Percentiles rank a stretch among this genome's conserved stretches.
Conservation (phyloP, 2,113 vertebrate genomes). For the Perca fluviatilis region DNA sequence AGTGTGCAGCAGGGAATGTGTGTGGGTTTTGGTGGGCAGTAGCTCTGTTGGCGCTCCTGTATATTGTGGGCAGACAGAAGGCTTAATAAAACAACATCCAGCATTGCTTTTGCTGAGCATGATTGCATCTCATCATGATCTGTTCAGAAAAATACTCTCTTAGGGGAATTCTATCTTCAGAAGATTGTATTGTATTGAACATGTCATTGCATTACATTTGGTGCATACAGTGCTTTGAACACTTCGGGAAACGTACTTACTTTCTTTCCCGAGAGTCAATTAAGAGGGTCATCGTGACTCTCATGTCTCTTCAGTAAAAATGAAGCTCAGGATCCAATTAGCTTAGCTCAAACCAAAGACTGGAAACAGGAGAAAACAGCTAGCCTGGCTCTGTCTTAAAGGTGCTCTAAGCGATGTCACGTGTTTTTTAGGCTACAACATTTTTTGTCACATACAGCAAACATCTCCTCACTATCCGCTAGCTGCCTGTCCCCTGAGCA, state of each 20-base stretch:
- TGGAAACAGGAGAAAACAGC: background rate
- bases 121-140: conserved; percentile 29
- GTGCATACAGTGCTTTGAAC: background rate
- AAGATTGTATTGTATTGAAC: conserved; percentile 5
- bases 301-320: background rate
- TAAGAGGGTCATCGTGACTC: background rate
- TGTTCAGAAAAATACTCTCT: conserved; percentile 15
- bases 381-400: background rate
- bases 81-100: conserved; percentile 51
- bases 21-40: conserved; percentile 62
- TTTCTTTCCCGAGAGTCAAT: background rate
- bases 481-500: too few species aligned
- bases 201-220: conserved; percentile 6
- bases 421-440: too few species aligned
- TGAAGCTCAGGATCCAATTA: background rate
- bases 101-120: conserved; percentile 24
- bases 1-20: conserved; percentile 56
- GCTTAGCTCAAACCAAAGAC: background rate
- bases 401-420: too few species aligned
- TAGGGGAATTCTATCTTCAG: background rate
- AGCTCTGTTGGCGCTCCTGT: conserved; percentile 45
- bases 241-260: background rate
- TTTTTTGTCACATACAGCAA: too few species aligned
- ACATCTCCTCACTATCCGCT: too few species aligned
- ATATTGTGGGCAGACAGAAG: conserved; percentile 53